These are phyloP conservation scores for Condylura cristata DNA, from an alignment of 2,113 vertebrate genomes.

Conservation along the genomic window DNA sequence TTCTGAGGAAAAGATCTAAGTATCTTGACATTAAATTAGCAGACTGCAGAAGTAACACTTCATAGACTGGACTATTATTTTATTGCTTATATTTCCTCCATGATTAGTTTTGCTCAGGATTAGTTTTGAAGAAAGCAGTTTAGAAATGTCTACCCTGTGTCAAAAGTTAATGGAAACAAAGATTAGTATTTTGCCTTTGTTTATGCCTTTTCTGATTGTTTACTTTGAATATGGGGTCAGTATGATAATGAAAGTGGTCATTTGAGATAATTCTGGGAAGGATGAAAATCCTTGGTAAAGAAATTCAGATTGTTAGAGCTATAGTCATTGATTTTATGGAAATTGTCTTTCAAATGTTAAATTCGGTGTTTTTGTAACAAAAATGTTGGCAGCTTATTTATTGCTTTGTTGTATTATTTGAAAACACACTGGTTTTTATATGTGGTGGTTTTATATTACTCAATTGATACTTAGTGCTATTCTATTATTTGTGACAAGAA, in stretches of 20 bases:
- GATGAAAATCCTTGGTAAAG: not conserved
- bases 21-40: not conserved
- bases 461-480: not conserved
- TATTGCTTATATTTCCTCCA: not conserved
- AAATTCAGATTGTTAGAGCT: not conserved
- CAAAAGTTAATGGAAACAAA: not conserved
- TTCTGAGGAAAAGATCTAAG: not conserved
- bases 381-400: not conserved
- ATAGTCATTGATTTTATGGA: not conserved
- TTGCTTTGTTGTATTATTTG: not conserved
- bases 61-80: not conserved
- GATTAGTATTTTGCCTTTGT: not conserved
- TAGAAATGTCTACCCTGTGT: not conserved
- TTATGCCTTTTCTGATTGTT: too few species aligned
- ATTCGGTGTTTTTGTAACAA: not conserved
- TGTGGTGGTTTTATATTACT: not conserved
- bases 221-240: not conserved
- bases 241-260: not conserved
- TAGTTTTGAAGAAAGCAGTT: not conserved
- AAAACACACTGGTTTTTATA: not conserved
- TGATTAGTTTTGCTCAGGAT: not conserved
- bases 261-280: not conserved
- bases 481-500: constrained; percentile 6
- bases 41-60: not conserved
- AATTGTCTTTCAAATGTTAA: not conserved